Evolutionary conservation across 2,113 vertebrate species (phyloP), one percentile per base, ranked within the genome.

Genomic region (Onychostoma macrolepis): DNA sequence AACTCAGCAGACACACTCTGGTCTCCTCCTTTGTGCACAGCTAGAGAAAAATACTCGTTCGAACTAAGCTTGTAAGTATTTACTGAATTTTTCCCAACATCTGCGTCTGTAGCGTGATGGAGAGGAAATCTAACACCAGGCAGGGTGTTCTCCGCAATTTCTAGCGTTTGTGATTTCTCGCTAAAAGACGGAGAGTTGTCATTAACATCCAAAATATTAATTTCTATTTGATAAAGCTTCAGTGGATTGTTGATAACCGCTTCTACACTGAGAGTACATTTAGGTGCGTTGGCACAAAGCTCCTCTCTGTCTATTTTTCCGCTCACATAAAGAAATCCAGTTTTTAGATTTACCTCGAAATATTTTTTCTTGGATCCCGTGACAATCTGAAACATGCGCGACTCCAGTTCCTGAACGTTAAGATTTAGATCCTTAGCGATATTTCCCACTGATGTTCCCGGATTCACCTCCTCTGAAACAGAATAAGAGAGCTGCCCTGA

Each of bases 91-190:
- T 72, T 72, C 0, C 69, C 69, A 12, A 72, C 33, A 72, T 72
- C 69, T 2, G 8, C 69, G 0, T 72, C 69, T 24, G 69, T 38
- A 38, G 69, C 69, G 4, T 71, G 33, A 38, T 38, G 33, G 33
- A 71, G 69, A 36, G 69, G 0, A 0, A 71, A 71, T 17, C 9
- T 71, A 0, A 71, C 69, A 0, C 69, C 69, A 0, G 69, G 69
- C 0, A 24, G 0, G 2, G 30, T 71, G 4, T 0, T 72, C 0
- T 38, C 69, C 0, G 69, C 33, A 5, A 72, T 38, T 0, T 72
- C 33, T 6, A 72, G 0, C 8, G 33, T 24, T 38, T 72, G 69
- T 24, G 33, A 24, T 72, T 72, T 72, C 0, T 38, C 69, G 9
- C 69, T 72, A 2, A 78, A 78, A 28, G 45, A 2, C 0, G 76